Conservation (phyloP, 2,888 invertebrate species). For the Ochropleura leucogaster region DNA sequence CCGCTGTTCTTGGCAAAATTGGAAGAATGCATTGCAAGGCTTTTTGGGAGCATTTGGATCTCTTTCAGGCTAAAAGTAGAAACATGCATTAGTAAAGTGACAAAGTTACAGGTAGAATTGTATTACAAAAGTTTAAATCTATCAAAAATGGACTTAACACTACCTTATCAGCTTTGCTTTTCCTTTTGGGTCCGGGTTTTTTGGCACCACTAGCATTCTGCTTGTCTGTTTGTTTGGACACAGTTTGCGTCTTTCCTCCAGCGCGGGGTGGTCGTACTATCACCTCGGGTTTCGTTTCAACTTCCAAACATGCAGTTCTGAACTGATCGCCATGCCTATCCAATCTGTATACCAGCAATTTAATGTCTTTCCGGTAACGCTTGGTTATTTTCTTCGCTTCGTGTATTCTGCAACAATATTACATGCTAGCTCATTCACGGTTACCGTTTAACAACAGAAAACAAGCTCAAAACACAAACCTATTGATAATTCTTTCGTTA, state of each 20-base stretch:
- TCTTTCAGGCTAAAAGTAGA: slow-evolving; percentile 82
- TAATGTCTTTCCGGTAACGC: slow-evolving; percentile 92
- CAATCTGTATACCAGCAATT: slow-evolving; percentile 92
- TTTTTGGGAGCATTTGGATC: slow-evolving; percentile 95
- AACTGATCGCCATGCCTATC: slow-evolving; percentile 93
- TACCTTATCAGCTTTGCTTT: slow-evolving; percentile 91
- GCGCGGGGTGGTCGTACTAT: slow-evolving; percentile 73
- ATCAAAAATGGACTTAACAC: background rate
- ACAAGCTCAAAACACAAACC: slow-evolving; percentile 82
- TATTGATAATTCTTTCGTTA: slow-evolving; percentile 93
- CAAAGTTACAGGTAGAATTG: background rate
- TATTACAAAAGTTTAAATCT: background rate
- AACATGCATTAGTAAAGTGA: background rate
- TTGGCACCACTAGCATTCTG: slow-evolving; percentile 77
- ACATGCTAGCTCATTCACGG: slow-evolving; percentile 60
- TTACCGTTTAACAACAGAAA: slow-evolving; percentile 61
- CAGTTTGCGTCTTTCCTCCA: slow-evolving; percentile 74
- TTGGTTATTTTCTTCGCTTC: slow-evolving; percentile 93
- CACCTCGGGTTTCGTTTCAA: slow-evolving; percentile 85
- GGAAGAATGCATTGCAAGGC: slow-evolving; percentile 95
- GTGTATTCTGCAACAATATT: slow-evolving; percentile 90
- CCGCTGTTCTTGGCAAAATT: slow-evolving; percentile 95
- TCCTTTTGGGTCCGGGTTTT: slow-evolving; percentile 89
- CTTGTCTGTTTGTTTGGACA: slow-evolving; percentile 80
- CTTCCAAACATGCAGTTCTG: slow-evolving; percentile 91